phyloP scores from a whole-genome alignment of 2,113 vertebrate species.

The Sebastes schlegelii region DNA sequence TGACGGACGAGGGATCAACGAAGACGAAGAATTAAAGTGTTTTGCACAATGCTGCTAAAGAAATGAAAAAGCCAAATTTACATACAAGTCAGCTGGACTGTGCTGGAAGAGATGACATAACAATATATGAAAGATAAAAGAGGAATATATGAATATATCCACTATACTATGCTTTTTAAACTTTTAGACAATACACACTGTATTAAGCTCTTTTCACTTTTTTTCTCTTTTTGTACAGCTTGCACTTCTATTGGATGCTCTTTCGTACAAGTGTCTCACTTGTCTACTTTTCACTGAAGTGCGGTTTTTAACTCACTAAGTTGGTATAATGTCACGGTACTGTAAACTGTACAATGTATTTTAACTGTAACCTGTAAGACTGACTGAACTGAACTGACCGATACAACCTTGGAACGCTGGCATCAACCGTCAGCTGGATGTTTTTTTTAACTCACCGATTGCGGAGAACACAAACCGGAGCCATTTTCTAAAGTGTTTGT shows the following conservation, averaged over 20 bases:
- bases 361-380: slow-evolving; percentile 1
- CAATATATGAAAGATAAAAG: slow-evolving; percentile 27
- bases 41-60: slow-evolving; percentile 53
- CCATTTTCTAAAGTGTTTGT: slow-evolving; percentile 34
- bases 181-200: slow-evolving; percentile 19
- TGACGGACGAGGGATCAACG: slow-evolving; percentile 10
- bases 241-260: slow-evolving; percentile 60
- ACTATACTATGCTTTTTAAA: slow-evolving; percentile 57
- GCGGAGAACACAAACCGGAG: slow-evolving; percentile 26
- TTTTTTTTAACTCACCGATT: not conserved
- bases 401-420: not conserved
- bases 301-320: slow-evolving; percentile 54
- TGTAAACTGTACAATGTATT: slow-evolving; percentile 10
- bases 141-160: slow-evolving; percentile 41
- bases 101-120: slow-evolving; percentile 24
- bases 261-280: slow-evolving; percentile 56
- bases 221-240: slow-evolving; percentile 64
- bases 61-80: slow-evolving; percentile 41
- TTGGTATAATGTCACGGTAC: slow-evolving; percentile 25
- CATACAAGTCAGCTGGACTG: slow-evolving; percentile 58
- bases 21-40: slow-evolving; percentile 3
- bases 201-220: slow-evolving; percentile 59
- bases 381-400: not conserved
- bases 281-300: slow-evolving; percentile 63
- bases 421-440: slow-evolving; percentile 2